A percentile compares a stretch with the other conserved stretches of the same genome.
Conservation (phyloP, 2,113 vertebrate genomes). For the Paedocypris sp. region DNA sequence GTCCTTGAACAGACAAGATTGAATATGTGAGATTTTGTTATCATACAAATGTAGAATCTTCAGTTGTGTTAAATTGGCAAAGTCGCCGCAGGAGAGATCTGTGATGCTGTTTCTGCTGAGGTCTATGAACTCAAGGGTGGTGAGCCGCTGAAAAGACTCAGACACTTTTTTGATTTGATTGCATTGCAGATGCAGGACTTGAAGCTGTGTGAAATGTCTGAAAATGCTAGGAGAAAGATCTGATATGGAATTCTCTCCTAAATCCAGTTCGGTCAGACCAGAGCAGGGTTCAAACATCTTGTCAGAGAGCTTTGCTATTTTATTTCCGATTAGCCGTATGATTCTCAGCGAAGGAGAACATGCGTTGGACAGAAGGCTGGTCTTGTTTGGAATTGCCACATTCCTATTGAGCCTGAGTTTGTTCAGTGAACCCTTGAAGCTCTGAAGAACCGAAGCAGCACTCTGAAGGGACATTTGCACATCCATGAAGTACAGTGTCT, state of each 20-base stretch:
- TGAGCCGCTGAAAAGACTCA: constrained; percentile 24
- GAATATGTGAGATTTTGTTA: constrained; percentile 44
- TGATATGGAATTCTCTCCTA: constrained; percentile 35
- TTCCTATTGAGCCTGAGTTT: constrained; percentile 47
- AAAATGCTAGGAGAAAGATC: constrained; percentile 27
- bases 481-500: constrained; percentile 44
- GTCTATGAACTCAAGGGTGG: constrained; percentile 41
- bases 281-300: constrained; percentile 41
- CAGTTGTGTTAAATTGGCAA: constrained; percentile 43
- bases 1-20: constrained; percentile 44
- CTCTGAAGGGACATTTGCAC: constrained; percentile 29
- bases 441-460: constrained; percentile 36
- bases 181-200: constrained; percentile 29
- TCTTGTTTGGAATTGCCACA: constrained; percentile 19
- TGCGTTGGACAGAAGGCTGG: constrained; percentile 44
- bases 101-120: constrained; percentile 51
- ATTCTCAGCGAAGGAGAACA: constrained; percentile 48
- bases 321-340: constrained; percentile 48
- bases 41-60: constrained; percentile 36
- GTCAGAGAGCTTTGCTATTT: constrained; percentile 36
- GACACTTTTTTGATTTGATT: constrained; percentile 45
- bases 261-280: constrained; percentile 42
- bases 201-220: constrained; percentile 18
- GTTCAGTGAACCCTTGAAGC: constrained; percentile 41
- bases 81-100: constrained; percentile 39